Evolutionary conservation across 1,140 invertebrate genomes (phyloP).

Genomic region (Diabrotica virgifera): DNA sequence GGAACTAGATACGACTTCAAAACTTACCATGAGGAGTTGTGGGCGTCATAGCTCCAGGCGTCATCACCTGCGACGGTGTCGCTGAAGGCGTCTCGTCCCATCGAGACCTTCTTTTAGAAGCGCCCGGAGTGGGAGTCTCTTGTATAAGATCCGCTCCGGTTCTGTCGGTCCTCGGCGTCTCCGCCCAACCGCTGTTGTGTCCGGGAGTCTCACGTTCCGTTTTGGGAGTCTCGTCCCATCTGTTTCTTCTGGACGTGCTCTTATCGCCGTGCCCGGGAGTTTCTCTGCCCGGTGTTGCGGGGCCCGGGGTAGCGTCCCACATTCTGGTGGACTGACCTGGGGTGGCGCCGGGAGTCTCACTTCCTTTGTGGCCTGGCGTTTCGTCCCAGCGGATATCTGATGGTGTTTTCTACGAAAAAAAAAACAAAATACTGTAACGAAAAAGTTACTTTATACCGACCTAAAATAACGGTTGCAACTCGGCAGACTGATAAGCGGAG

Average conservation of each 20-base stretch:
- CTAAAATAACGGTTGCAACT: too few species aligned
- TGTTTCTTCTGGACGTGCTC: slow-evolving; percentile 80
- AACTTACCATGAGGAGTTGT: slow-evolving; percentile 56
- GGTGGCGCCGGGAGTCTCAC: slow-evolving; percentile 89
- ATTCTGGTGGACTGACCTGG: slow-evolving; percentile 82
- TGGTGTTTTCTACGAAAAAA: slow-evolving; percentile 66
- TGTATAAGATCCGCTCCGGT: slow-evolving; percentile 78
- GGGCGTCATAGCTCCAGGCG: slow-evolving; percentile 71
- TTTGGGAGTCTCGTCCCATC: slow-evolving; percentile 99
- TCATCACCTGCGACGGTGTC: slow-evolving; percentile 62
- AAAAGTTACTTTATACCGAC: too few species aligned
- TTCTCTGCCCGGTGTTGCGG: slow-evolving; percentile 82
- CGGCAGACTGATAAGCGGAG: too few species aligned
- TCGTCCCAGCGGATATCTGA: slow-evolving; percentile 91
- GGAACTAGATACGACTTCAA: neutral
- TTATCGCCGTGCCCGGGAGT: slow-evolving; percentile 80
- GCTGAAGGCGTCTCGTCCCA: slow-evolving; percentile 97
- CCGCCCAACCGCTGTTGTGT: slow-evolving; percentile 93
- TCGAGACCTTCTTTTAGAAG: slow-evolving; percentile 73
- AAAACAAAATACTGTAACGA: neutral
- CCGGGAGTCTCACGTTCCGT: slow-evolving; percentile 95
- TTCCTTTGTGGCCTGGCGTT: slow-evolving; percentile 81
- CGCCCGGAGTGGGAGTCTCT: slow-evolving; percentile 88
- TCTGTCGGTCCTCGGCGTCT: slow-evolving; percentile 93
- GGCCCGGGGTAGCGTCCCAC: slow-evolving; percentile 92